phyloP scores from a whole-genome alignment of 2,113 vertebrate genomes.

The Apaloderma vittatum region DNA sequence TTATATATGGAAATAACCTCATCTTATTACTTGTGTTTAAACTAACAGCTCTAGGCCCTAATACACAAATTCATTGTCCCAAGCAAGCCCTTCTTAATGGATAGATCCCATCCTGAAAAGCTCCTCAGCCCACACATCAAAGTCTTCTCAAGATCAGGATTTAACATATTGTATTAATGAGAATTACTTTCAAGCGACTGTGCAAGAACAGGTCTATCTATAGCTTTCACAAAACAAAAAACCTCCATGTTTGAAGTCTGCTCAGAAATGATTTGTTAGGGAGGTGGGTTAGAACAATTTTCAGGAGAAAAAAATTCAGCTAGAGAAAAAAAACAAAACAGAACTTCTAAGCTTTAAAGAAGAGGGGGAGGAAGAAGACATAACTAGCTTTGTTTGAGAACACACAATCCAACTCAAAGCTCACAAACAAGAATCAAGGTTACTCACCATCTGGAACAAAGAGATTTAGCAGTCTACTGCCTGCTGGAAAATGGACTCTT shows the following conservation, averaged over 20 bases:
- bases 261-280: neutral
- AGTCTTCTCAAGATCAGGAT: slow-evolving; percentile 12
- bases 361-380: rapidly evolving
- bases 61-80: slow-evolving; percentile 24
- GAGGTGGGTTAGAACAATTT: neutral
- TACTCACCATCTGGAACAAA: neutral
- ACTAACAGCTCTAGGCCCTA: slow-evolving; percentile 16
- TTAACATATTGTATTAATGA: slow-evolving; percentile 50
- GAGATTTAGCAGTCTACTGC: neutral
- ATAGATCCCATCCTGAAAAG: neutral
- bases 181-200: slow-evolving; percentile 1
- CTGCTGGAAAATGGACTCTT: neutral
- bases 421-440: neutral
- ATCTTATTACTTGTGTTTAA: slow-evolving; percentile 29
- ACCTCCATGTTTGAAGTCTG: neutral
- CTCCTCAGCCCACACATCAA: slow-evolving; percentile 32
- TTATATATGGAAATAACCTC: neutral
- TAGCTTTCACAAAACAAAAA: slow-evolving; percentile 14
- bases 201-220: neutral
- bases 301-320: neutral
- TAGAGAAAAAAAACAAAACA: neutral
- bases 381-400: neutral
- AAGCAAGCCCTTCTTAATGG: neutral
- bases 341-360: neutral
- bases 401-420: neutral